phyloP scores from a whole-genome alignment of 92 coral and sea anemone species.

The Scolanthus callimorphus region DNA sequence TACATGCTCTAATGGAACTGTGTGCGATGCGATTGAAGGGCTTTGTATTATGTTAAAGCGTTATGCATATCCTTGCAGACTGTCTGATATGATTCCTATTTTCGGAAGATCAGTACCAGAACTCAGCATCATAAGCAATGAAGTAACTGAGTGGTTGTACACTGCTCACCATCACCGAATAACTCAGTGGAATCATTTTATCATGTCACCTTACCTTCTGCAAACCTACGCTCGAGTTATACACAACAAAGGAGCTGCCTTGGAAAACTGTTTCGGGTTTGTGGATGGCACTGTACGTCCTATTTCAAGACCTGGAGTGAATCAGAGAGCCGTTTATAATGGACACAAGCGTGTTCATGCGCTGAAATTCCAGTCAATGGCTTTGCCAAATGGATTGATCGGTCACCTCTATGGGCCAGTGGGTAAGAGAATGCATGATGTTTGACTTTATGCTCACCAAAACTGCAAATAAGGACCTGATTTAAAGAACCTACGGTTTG shows the following conservation, averaged over 20 bases:
- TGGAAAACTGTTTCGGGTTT: conserved; percentile 20
- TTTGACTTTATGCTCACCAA: too few relatives aligned
- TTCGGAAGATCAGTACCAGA: conserved; percentile 31
- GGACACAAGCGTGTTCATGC: conserved; percentile 12
- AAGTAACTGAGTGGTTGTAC: conserved; percentile 21
- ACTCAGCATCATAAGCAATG: conserved; percentile 22
- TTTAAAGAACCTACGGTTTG: too few relatives aligned
- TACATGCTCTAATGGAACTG: conserved; percentile 15
- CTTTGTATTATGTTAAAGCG: conserved; percentile 15
- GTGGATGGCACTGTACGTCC: conserved; percentile 24
- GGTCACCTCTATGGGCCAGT: conserved; percentile 29
- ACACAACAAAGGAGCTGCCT: conserved; percentile 20
- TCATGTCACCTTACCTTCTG: conserved; percentile 6
- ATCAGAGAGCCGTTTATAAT: conserved; percentile 15
- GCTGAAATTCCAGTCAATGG: conserved; percentile 13
- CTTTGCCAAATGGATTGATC: conserved; percentile 30
- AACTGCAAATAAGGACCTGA: conserved; percentile 3
- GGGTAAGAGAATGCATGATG: conserved; percentile 12
- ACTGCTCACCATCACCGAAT: conserved; percentile 10
- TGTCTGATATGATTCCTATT: conserved; percentile 30
- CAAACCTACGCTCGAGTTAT: conserved; percentile 6
- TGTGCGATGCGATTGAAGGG: conserved; percentile 30
- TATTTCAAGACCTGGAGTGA: conserved; percentile 1
- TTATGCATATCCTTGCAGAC: conserved; percentile 26
- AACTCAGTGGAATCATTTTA: conserved; percentile 14